A percentile compares a stretch with the other conserved stretches of the same genome.
Conservation (phyloP, 2,888 invertebrate species). For the Hirtodrosophila alboralis region DNA sequence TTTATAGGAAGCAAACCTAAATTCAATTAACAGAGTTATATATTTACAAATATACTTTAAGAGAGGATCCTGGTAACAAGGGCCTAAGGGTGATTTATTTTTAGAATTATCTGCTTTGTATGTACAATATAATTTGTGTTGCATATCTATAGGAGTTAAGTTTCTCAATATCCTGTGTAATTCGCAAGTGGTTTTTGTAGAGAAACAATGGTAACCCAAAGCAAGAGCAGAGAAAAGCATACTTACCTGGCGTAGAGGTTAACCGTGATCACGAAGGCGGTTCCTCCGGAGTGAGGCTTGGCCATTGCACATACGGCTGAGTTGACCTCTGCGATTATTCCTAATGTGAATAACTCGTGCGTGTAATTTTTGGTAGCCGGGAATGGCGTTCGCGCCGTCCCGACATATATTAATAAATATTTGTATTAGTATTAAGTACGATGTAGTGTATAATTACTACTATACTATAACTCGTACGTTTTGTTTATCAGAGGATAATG, state of each 20-base stretch:
- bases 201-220: neutral
- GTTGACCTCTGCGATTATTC: conserved; percentile 91
- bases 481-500: no score
- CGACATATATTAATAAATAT: conserved; percentile 74
- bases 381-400: conserved; percentile 88
- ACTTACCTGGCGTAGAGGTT: conserved; percentile 84
- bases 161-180: conserved; percentile 4
- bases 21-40: no score
- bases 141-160: conserved; percentile 16
- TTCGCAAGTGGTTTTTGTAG: conserved; percentile 43
- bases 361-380: conserved; percentile 88
- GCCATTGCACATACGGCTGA: conserved; percentile 80
- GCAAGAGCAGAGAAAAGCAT: conserved; percentile 61
- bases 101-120: no score
- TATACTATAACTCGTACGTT: no score
- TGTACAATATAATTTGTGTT: conserved; percentile 5
- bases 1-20: no score
- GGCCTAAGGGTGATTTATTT: no score
- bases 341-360: conserved; percentile 90
- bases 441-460: no score
- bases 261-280: conserved; percentile 79
- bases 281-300: conserved; percentile 72
- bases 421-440: neutral
- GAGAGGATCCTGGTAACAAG: no score
- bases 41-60: no score